These are phyloP conservation scores for Eueides isabella DNA, from an alignment of 1,140 invertebrate genomes.

Conservation along the genomic window DNA sequence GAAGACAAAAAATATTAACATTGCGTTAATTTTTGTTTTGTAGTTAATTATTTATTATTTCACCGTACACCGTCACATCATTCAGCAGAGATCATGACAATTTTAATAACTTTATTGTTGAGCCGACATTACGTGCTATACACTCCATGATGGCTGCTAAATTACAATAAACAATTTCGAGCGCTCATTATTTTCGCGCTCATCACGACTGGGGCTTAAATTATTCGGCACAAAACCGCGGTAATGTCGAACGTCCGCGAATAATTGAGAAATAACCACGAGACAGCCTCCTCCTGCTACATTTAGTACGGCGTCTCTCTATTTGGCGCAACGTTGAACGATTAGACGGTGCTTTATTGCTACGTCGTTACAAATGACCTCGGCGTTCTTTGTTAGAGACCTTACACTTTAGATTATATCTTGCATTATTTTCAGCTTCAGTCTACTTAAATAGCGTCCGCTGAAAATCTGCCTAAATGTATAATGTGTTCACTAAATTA, in stretches of 20 bases:
- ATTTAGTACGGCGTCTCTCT: conserved; percentile 71
- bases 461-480: no score
- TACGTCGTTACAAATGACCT: conserved; percentile 43
- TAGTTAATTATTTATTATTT: conserved; percentile 35
- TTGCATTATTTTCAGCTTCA: conserved; percentile 1
- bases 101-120: conserved; percentile 77
- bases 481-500: no score
- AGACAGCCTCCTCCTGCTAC: conserved; percentile 62
- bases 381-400: conserved; percentile 21
- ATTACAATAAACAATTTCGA: conserved; percentile 79
- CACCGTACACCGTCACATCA: conserved; percentile 36
- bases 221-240: conserved; percentile 73
- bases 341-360: conserved; percentile 50
- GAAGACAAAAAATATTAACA: neutral
- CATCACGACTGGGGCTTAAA: conserved; percentile 70
- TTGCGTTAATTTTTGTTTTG: neutral
- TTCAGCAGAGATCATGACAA: conserved; percentile 60
- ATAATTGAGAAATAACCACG: conserved; percentile 77
- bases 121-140: conserved; percentile 63
- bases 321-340: conserved; percentile 55
- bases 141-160: conserved; percentile 67
- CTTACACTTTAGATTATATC: neutral
- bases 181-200: conserved; percentile 72
- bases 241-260: conserved; percentile 73
- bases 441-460: neutral